phyloP scores from a whole-genome alignment of 1,140 invertebrate genomes.

The Meloidogyne hapla region DNA sequence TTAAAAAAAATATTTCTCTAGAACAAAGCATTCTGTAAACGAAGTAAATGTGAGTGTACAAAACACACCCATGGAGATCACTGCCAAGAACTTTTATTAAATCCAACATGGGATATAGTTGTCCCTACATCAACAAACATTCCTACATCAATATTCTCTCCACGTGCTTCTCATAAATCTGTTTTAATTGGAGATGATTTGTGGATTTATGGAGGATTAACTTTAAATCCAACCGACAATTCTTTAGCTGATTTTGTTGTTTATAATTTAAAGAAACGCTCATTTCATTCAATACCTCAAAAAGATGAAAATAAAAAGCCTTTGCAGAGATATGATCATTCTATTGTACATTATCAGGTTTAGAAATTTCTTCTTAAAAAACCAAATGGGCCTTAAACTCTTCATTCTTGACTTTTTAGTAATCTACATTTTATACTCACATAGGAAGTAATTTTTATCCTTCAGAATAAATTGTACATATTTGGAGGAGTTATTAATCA shows the following conservation, averaged over 20 bases:
- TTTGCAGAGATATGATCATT: conserved; percentile 56
- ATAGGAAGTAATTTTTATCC: no score
- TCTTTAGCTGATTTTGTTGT: conserved; percentile 34
- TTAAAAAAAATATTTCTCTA: neutral
- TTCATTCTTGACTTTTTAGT: no score
- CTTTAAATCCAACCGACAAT: conserved; percentile 23
- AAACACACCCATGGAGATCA: conserved; percentile 43
- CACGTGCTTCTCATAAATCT: conserved; percentile 56
- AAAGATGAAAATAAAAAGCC: conserved; percentile 32
- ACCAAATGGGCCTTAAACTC: no score
- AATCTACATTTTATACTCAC: no score
- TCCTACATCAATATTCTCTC: conserved; percentile 16
- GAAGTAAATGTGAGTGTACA: conserved; percentile 41
- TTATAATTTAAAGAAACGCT: conserved; percentile 37
- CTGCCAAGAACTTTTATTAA: conserved; percentile 41
- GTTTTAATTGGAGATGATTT: conserved; percentile 46
- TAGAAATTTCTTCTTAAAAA: neutral
- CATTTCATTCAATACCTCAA: conserved; percentile 23
- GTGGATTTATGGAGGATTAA: conserved; percentile 57
- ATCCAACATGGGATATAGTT: conserved; percentile 49
- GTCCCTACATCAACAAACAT: neutral
- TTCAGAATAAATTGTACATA: conserved; percentile 55
- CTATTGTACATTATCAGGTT: conserved; percentile 58
- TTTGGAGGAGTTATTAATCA: conserved; percentile 58
- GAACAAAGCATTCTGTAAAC: conserved; percentile 27